These are phyloP conservation scores for Rhynchotus rufescens DNA, from an alignment of 2,797 vertebrate species.

Conservation along the genomic window DNA sequence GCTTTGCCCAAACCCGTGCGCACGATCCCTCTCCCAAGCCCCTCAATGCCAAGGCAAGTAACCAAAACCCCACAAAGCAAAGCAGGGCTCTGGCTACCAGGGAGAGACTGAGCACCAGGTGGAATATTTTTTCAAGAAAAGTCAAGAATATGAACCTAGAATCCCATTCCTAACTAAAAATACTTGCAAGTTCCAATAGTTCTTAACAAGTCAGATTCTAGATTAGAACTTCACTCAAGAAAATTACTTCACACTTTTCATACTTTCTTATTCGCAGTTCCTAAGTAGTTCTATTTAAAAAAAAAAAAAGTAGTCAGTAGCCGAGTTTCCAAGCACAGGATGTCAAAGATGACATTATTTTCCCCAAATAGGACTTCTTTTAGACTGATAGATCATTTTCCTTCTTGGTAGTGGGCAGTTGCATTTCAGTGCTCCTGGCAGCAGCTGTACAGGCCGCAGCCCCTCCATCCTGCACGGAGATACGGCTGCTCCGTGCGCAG, in stretches of 20 bases:
- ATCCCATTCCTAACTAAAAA: conserved; percentile 3
- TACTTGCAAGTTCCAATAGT: neutral
- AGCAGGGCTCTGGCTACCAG: neutral
- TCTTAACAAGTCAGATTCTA: neutral
- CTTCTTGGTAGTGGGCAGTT: neutral
- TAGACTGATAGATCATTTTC: neutral
- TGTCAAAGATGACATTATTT: neutral
- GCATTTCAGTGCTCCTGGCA: neutral
- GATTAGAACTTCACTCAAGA: neutral
- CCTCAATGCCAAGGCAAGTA: neutral
- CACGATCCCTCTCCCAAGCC: neutral
- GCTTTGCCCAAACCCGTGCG: neutral
- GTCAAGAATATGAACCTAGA: neutral
- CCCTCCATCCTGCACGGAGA: neutral
- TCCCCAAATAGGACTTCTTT: neutral
- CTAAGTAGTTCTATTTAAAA: neutral
- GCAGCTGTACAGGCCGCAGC: neutral
- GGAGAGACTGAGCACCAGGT: neutral
- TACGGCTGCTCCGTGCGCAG: neutral
- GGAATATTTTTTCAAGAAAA: neutral
- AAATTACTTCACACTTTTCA: neutral
- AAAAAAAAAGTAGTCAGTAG: neutral
- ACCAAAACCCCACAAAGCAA: neutral
- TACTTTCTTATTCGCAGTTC: neutral
- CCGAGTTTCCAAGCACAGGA: neutral